Conservation (phyloP, 2,113 vertebrate species). For the Poecilia latipinna region DNA sequence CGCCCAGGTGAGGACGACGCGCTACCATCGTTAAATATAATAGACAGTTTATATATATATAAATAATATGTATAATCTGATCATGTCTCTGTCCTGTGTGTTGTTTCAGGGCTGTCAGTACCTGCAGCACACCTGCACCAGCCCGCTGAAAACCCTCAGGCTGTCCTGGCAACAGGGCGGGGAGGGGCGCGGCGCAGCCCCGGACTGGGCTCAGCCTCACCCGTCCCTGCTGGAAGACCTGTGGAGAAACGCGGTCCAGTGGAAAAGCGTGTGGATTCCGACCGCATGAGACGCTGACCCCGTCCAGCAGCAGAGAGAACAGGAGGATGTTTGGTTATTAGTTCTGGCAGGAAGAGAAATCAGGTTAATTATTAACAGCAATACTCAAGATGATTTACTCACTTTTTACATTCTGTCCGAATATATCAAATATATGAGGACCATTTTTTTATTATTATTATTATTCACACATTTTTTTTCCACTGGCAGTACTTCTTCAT, state of each 20-base stretch:
- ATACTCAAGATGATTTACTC: not conserved
- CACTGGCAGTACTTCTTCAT: not conserved
- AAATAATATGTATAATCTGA: not conserved
- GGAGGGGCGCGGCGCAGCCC: constrained; percentile 56
- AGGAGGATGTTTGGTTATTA: not conserved
- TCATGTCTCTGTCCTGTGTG: not conserved
- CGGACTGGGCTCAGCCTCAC: constrained; percentile 59
- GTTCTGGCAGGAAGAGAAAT: not conserved
- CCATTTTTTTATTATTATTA: not conserved
- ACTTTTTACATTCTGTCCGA: not conserved
- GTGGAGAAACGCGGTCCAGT: constrained; percentile 82
- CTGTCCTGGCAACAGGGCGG: constrained; percentile 72
- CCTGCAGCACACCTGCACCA: constrained; percentile 85
- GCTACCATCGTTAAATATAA: not conserved
- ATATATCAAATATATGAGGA: not conserved
- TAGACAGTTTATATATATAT: no score
- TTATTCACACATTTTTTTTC: not conserved
- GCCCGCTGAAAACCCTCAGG: constrained; percentile 84
- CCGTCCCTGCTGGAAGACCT: constrained; percentile 76
- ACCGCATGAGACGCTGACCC: constrained; percentile 73
- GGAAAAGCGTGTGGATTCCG: constrained; percentile 90
- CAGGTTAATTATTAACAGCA: not conserved
- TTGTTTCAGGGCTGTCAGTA: constrained; percentile 84
- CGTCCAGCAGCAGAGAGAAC: not conserved
- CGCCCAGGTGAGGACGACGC: constrained; percentile 75